These are phyloP conservation scores for Micrasema longulum DNA, from an alignment of 1,140 invertebrate genomes.

Conservation along the genomic window DNA sequence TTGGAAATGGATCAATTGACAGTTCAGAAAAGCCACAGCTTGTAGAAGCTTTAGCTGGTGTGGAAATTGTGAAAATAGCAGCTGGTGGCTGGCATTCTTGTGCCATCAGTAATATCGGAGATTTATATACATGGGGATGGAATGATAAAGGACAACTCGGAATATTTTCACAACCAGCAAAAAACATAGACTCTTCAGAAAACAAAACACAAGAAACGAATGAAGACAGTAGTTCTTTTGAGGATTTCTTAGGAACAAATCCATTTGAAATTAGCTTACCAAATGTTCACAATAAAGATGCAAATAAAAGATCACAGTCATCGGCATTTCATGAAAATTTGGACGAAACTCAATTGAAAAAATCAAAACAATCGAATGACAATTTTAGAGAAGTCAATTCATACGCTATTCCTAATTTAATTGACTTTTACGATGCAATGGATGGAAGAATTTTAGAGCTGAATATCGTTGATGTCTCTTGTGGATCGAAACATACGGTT, in stretches of 20 bases:
- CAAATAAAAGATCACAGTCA: conserved; percentile 4
- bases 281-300: background rate
- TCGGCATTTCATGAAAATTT: conserved; percentile 2
- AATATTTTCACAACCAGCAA: conserved; percentile 56
- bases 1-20: conserved; percentile 80
- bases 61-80: conserved; percentile 76
- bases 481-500: conserved; percentile 77
- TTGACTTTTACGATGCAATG: conserved; percentile 69
- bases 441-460: conserved; percentile 60
- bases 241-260: conserved; percentile 37
- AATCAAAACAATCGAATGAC: conserved; percentile 4
- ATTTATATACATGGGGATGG: conserved; percentile 93
- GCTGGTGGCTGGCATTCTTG: conserved; percentile 89
- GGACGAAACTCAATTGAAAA: conserved; percentile 26
- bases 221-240: background rate
- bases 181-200: background rate
- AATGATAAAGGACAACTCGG: conserved; percentile 90
- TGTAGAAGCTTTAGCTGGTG: conserved; percentile 79
- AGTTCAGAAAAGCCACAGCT: conserved; percentile 72
- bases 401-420: conserved; percentile 67
- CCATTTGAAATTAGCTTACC: conserved; percentile 49
- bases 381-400: conserved; percentile 48
- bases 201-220: background rate
- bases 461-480: conserved; percentile 71
- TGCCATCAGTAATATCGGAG: conserved; percentile 79